Evolutionary conservation across 1,140 invertebrate genomes (phyloP).

Genomic region (Saccostrea glomerata): DNA sequence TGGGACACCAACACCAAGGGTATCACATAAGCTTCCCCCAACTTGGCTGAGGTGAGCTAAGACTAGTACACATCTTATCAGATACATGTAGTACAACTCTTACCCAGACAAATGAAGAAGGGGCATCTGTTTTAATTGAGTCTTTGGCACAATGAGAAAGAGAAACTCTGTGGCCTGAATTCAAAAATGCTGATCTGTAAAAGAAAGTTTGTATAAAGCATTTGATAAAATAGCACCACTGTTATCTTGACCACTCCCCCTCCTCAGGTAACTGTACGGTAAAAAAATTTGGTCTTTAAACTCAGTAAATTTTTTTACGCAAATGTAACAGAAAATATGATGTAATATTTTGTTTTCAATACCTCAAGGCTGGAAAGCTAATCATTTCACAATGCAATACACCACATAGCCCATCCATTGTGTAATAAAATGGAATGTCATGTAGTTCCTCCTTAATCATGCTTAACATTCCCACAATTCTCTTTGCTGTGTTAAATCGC

Average conservation of each 20-base stretch:
- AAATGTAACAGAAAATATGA: too few relatives aligned
- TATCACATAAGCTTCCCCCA: not conserved
- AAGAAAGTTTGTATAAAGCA: not conserved
- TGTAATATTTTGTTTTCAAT: not conserved
- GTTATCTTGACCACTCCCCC: too few relatives aligned
- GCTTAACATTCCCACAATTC: conserved; percentile 84
- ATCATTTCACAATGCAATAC: conserved; percentile 82
- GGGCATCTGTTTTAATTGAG: conserved; percentile 97
- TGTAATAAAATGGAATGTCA: conserved; percentile 93
- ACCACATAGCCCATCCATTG: conserved; percentile 84
- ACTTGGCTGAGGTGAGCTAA: too few relatives aligned
- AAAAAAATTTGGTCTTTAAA: too few relatives aligned
- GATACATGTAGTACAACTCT: conserved; percentile 43
- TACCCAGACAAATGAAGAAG: conserved; percentile 91
- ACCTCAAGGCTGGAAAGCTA: not conserved
- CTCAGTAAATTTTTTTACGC: too few relatives aligned
- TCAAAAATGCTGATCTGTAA: conserved; percentile 93
- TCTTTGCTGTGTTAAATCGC: conserved; percentile 83
- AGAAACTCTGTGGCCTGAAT: conserved; percentile 95
- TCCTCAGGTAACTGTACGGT: too few relatives aligned
- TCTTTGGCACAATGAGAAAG: conserved; percentile 92
- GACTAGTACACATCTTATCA: not conserved
- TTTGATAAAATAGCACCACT: too few relatives aligned
- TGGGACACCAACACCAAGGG: not conserved
- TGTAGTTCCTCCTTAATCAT: conserved; percentile 86